Percentiles rank a stretch among this genome's conserved stretches.
Evolutionary conservation across 2,888 invertebrate species (phyloP).

Genomic region (Phorcus lineatus): DNA sequence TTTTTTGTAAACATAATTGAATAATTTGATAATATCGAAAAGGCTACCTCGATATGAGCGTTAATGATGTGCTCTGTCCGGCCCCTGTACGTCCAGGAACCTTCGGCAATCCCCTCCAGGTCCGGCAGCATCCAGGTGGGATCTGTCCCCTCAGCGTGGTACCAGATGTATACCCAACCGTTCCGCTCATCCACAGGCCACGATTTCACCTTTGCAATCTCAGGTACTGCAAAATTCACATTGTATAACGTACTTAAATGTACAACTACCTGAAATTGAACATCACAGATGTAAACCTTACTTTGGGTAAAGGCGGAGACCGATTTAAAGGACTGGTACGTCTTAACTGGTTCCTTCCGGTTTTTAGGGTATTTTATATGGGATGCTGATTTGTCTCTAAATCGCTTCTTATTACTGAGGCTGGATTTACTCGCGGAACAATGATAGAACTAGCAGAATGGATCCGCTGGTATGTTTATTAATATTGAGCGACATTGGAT

Average conservation of each 20-base stretch:
- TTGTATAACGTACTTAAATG: background rate
- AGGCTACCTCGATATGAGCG: slow-evolving; percentile 85
- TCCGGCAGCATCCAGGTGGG: slow-evolving; percentile 83
- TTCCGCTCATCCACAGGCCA: slow-evolving; percentile 85
- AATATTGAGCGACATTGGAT: too few species aligned
- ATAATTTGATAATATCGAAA: too few species aligned
- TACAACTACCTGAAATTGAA: background rate
- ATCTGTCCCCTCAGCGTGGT: slow-evolving; percentile 83
- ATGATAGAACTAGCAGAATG: too few species aligned
- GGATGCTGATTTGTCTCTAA: too few species aligned
- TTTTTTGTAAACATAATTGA: too few species aligned
- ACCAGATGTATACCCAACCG: slow-evolving; percentile 88
- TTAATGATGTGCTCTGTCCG: slow-evolving; percentile 86
- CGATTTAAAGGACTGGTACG: too few species aligned
- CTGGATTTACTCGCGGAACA: too few species aligned
- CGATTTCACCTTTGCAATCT: slow-evolving; percentile 82
- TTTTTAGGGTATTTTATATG: too few species aligned
- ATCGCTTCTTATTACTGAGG: too few species aligned
- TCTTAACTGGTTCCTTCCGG: too few species aligned
- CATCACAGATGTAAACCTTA: slow-evolving; percentile 75
- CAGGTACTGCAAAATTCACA: slow-evolving; percentile 79
- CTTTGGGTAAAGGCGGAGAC: slow-evolving; percentile 83
- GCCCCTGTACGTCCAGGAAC: slow-evolving; percentile 83
- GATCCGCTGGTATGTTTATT: too few species aligned
- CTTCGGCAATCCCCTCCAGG: slow-evolving; percentile 78